These are phyloP conservation scores for Phalera bucephala DNA, from an alignment of 2,888 invertebrate species.

Conservation along the genomic window DNA sequence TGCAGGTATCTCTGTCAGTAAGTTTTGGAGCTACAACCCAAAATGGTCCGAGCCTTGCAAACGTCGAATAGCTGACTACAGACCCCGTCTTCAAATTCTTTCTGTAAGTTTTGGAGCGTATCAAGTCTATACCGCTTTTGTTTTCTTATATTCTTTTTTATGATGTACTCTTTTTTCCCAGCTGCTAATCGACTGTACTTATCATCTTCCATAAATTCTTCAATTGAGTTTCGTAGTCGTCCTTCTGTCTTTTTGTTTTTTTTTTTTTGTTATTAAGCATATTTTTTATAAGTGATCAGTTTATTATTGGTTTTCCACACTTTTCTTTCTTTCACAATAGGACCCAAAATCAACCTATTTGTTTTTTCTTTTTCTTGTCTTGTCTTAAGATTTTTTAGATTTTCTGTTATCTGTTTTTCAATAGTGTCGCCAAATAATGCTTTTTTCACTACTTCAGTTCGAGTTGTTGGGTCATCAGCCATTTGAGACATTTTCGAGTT, in stretches of 20 bases:
- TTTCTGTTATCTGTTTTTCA: no score
- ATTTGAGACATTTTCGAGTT: not conserved
- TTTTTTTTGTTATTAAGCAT: not conserved
- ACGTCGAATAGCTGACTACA: no score
- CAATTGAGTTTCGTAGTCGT: constrained; percentile 1
- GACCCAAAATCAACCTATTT: not conserved
- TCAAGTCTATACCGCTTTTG: constrained; percentile 1
- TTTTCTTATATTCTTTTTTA: constrained; percentile 1
- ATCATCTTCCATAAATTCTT: no score
- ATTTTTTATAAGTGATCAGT: not conserved
- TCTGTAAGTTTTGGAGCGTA: not conserved
- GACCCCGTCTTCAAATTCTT: no score
- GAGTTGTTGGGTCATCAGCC: no score
- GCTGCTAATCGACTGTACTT: no score
- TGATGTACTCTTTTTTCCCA: constrained; percentile 9
- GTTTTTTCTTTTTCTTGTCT: not conserved
- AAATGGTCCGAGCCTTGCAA: constrained; percentile 21
- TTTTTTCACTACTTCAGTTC: not conserved
- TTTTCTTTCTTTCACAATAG: no score
- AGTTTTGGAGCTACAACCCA: no score
- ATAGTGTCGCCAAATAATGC: not conserved
- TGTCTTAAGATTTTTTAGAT: no score
- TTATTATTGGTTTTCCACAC: not conserved
- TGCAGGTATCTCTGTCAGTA: constrained; percentile 28
- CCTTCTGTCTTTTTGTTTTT: not conserved